Evolutionary conservation across 2,888 invertebrate species (phyloP), one percentile per base, ranked within the genome.

Genomic region (Scaptomyza reducta): DNA sequence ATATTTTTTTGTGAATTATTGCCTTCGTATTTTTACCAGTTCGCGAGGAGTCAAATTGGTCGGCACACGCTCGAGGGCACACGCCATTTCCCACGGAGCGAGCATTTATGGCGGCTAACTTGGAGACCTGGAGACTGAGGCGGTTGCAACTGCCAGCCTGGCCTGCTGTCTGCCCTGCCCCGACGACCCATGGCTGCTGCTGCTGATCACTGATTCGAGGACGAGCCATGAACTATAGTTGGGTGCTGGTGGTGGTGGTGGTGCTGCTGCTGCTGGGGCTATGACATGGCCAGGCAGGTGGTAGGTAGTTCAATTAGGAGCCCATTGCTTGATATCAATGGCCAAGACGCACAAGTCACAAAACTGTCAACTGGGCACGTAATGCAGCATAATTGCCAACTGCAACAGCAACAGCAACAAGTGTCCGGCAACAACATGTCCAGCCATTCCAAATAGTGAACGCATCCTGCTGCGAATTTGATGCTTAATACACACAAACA

Each of bases 31-130:
- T 92, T 92, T 92, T 91, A 35, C 79, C 89, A 89, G 87, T 89
- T 89, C 90, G 89, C 90, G 90, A 89, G 89, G 91, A 93, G 92
- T 91, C 91, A 92, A 92, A 92, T 92, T 92, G 92, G 92, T 91
- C 92, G 92, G 92, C 93, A 93, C 93, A 93, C 92, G 94, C 94
- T 94, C 92, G 93, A 92, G 94, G 93, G 93, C 93, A 93, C 92
- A 92, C 93, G 92, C 92, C 91, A 92, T 92, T 93, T 93, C 93
- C 93, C 93, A 93, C 93, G 93, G 92, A 92, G 77, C 68, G 87
- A 61, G 69, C 89, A 87, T 90, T 90, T 88, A 84, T 88, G 89
- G 84, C 74, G 61, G 72, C 40, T 40, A 40, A 57, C 68, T 57
- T 42, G 54, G 41, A 41, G 40, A 31, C 40, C 29, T 29, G 41